Conservation (phyloP, 2,888 invertebrate genomes). For the Altica lythri region DNA sequence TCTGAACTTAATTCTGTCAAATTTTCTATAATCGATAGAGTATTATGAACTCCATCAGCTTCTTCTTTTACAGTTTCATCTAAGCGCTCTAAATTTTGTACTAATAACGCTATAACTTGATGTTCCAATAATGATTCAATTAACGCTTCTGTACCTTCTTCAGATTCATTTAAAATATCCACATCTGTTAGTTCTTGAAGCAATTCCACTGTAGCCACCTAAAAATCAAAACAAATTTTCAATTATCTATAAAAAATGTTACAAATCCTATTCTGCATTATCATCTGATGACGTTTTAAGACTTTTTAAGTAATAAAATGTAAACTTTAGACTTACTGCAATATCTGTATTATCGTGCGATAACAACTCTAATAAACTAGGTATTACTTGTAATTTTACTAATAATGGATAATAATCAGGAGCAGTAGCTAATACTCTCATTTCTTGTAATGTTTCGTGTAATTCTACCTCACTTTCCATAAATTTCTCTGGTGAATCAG, state of each 20-base stretch:
- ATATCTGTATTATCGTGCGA: constrained; percentile 97
- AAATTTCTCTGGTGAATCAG: constrained; percentile 96
- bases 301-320: too few relatives aligned
- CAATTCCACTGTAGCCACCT: constrained; percentile 62
- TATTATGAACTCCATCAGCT: constrained; percentile 94
- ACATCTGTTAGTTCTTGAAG: constrained; percentile 92
- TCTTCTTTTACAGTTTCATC: constrained; percentile 95
- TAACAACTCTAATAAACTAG: constrained; percentile 88
- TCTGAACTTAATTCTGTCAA: constrained; percentile 89
- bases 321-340: constrained; percentile 49
- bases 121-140: constrained; percentile 88
- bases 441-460: constrained; percentile 80
- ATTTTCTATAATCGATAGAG: constrained; percentile 88
- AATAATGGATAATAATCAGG: constrained; percentile 93
- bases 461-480: constrained; percentile 90
- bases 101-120: constrained; percentile 81
- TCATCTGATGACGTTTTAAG: too few relatives aligned
- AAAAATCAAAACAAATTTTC: not conserved
- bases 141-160: constrained; percentile 86
- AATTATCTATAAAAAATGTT: too few relatives aligned
- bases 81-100: constrained; percentile 91
- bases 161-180: constrained; percentile 92
- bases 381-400: constrained; percentile 86
- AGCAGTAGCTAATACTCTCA: constrained; percentile 92
- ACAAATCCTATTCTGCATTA: too few relatives aligned